A percentile compares a stretch with the other conserved stretches of the same genome.
These are phyloP conservation scores for Hemichromis elongatus DNA, from an alignment of 2,113 vertebrate species.

Conservation along the genomic window DNA sequence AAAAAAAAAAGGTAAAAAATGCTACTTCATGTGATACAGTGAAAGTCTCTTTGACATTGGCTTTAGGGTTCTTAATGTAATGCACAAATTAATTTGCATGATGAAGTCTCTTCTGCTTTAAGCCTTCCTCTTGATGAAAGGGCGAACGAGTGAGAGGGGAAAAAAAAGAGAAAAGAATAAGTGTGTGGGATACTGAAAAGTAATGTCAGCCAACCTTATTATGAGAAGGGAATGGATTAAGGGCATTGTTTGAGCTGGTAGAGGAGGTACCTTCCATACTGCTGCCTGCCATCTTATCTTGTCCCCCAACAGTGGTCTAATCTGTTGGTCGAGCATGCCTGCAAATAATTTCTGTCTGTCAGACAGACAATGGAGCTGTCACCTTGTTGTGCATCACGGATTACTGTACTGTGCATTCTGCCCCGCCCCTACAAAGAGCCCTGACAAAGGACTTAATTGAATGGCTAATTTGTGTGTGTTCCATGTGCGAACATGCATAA, in stretches of 20 bases:
- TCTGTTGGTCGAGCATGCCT: constrained; percentile 72
- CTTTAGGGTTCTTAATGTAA: constrained; percentile 43
- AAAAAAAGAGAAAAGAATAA: not conserved
- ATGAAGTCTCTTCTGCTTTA: constrained; percentile 26
- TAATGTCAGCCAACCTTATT: constrained; percentile 70
- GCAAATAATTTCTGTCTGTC: constrained; percentile 76
- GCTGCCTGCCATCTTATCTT: constrained; percentile 69
- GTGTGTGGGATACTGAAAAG: constrained; percentile 69
- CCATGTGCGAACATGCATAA: constrained; percentile 35
- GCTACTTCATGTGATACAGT: constrained; percentile 36
- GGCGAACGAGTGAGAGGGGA: not conserved
- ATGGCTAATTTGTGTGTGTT: constrained; percentile 68
- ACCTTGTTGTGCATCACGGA: constrained; percentile 73
- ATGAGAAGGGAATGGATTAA: constrained; percentile 70
- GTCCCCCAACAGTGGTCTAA: constrained; percentile 71
- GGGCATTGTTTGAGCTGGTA: constrained; percentile 69
- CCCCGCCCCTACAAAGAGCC: constrained; percentile 65
- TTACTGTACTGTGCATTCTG: constrained; percentile 70
- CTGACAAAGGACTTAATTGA: constrained; percentile 75
- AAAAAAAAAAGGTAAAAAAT: constrained; percentile 6
- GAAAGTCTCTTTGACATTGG: constrained; percentile 50
- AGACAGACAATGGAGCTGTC: constrained; percentile 73
- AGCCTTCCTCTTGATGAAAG: constrained; percentile 46
- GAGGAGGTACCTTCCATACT: constrained; percentile 59
- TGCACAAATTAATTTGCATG: constrained; percentile 56